Evolutionary conservation across 2,888 invertebrate species (phyloP), one percentile per base, ranked within the genome.

Genomic region (Eustalomyia histrio): DNA sequence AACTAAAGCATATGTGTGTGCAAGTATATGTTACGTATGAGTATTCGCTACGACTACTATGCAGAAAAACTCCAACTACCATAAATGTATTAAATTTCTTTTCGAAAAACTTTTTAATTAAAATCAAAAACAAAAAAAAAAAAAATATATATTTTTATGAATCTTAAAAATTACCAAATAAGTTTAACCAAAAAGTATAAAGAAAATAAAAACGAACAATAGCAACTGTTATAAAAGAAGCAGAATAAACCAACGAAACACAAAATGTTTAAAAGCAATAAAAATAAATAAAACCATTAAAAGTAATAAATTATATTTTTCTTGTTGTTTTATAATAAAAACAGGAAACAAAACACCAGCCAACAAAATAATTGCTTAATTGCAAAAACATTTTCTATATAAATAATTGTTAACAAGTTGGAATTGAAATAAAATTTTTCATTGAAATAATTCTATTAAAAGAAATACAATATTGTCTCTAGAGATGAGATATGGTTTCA

Each of bases 291-390:
- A 86, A 85, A 87, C 83, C 83, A 75, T 72, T 76, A 84, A 86
- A 85, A 84, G 88, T 84, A 76, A 88, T 88, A 88, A 89, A 88
- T 88, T 88, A 85, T 85, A 83, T 75, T 63, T 75, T 50, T 33
- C n/a, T n/a, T n/a, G n/a, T 43, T 12, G 17, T 65, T 8, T 35
- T 21, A 18, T 57, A 16, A 17, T 14, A 69, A 60, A 7, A 33
- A 2, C 17, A 76, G 16, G 60, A 60, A 69, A 75, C 50, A 65
- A 64, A 60, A 65, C 73, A 75, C 68, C 76, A 76, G 55, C 58
- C 29, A 65, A 55, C 73, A 73, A 55, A 86, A 86, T 87, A 88
- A 89, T 89, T 88, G 88, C 87, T 87, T 85, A 85, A 85, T 86
- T 87, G 87, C 79, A 80, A 83, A 29, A 80, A 81, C 73, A 76